Evolutionary conservation across 92 coral and sea anemone species (phyloP).

Genomic region (Pocillopora meandrina): DNA sequence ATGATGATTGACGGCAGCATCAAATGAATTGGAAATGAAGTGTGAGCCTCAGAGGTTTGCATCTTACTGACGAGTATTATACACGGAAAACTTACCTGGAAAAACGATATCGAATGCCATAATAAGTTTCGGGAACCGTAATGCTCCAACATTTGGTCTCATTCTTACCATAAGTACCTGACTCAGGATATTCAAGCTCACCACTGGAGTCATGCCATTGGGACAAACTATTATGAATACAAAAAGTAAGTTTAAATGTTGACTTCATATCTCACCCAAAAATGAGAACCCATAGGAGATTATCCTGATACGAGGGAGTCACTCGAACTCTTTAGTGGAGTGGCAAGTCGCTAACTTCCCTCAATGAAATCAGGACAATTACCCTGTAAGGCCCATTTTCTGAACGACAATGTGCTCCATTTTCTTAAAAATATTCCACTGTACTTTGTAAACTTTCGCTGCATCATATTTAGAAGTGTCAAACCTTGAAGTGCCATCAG

Average conservation of each 20-base stretch:
- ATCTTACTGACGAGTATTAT: neutral
- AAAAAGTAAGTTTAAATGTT: neutral
- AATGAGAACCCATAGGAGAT: no score
- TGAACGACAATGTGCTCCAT: no score
- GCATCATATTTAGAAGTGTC: no score
- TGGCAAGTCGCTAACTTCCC: no score
- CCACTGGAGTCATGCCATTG: neutral
- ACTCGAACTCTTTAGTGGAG: no score
- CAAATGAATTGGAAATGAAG: neutral
- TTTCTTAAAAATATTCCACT: neutral
- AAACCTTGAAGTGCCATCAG: no score
- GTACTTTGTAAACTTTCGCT: no score
- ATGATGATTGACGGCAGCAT: no score
- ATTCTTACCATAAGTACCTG: neutral
- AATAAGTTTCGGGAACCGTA: constrained; percentile 6
- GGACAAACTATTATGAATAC: constrained; percentile 15
- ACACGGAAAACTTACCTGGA: neutral
- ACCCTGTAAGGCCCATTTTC: no score
- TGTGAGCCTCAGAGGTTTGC: neutral
- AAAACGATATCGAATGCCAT: neutral
- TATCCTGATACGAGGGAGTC: no score
- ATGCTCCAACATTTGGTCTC: constrained; percentile 22
- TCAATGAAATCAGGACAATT: no score
- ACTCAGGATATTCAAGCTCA: neutral
- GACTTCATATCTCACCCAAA: no score